A percentile compares a stretch with the other conserved stretches of the same genome.
Evolutionary conservation across 2,888 invertebrate genomes (phyloP).

Genomic region (Galeruca laticollis): DNA sequence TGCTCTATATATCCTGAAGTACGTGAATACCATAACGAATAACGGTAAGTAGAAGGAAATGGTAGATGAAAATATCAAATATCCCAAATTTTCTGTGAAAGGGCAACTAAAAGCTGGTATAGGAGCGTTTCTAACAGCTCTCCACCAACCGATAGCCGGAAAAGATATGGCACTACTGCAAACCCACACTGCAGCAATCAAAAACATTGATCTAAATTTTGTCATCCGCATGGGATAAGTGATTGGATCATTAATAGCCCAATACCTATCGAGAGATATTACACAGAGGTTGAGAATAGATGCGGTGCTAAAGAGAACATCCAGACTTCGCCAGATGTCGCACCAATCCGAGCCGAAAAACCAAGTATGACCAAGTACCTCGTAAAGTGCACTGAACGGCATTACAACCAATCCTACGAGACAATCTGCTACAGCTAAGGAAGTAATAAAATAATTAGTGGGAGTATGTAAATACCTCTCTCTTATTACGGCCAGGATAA

Average conservation of each 20-base stretch:
- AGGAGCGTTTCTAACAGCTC: constrained; percentile 85
- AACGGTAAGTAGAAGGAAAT: constrained; percentile 98
- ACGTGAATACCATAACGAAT: constrained; percentile 98
- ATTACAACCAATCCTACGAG: constrained; percentile 96
- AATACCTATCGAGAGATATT: constrained; percentile 95
- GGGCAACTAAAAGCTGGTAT: constrained; percentile 90
- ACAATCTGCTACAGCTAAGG: constrained; percentile 96
- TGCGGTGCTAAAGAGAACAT: constrained; percentile 97
- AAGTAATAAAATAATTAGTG: constrained; percentile 97
- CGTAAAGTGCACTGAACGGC: constrained; percentile 95
- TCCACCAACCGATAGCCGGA: constrained; percentile 97
- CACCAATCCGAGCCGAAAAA: constrained; percentile 96
- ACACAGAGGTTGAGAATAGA: constrained; percentile 98
- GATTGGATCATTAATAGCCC: constrained; percentile 99
- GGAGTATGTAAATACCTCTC: constrained; percentile 96
- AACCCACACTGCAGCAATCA: constrained; percentile 96
- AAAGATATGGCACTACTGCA: constrained; percentile 97
- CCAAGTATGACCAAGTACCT: constrained; percentile 91
- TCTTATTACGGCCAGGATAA: constrained; percentile 91
- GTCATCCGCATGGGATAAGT: constrained; percentile 97
- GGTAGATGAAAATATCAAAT: constrained; percentile 96
- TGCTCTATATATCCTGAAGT: constrained; percentile 94
- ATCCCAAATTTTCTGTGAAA: constrained; percentile 96
- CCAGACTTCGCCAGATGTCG: constrained; percentile 96
- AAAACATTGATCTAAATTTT: constrained; percentile 83